phyloP scores from a whole-genome alignment of 2,888 invertebrate genomes.

The Pandemis heparana region DNA sequence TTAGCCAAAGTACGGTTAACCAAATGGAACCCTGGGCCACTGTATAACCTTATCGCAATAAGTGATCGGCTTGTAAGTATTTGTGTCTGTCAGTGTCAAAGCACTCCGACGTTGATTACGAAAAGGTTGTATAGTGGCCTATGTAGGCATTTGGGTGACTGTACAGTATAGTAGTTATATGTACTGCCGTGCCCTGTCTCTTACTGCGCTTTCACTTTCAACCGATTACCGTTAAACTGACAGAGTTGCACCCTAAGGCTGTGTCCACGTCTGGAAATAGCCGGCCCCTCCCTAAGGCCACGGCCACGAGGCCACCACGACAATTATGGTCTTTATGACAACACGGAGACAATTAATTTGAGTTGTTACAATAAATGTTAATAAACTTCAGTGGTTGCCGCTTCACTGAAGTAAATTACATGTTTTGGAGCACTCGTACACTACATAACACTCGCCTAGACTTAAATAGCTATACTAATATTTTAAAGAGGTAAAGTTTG shows the following conservation, averaged over 20 bases:
- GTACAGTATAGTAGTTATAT: too few species aligned
- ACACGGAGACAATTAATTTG: constrained; percentile 20
- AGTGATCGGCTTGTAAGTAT: too few species aligned
- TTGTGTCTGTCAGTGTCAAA: too few species aligned
- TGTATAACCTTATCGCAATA: too few species aligned
- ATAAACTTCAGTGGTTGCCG: constrained; percentile 13
- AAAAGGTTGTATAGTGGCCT: too few species aligned
- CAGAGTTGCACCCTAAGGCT: background rate
- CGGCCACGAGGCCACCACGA: background rate
- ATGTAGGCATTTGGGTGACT: too few species aligned
- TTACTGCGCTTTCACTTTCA: too few species aligned
- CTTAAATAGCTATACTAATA: background rate
- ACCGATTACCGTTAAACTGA: background rate
- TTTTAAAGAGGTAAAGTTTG: too few species aligned
- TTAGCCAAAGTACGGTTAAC: too few species aligned
- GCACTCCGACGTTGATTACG: too few species aligned
- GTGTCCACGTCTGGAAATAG: background rate
- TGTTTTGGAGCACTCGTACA: background rate
- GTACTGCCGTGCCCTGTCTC: too few species aligned
- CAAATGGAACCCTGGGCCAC: too few species aligned
- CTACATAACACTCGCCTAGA: background rate
- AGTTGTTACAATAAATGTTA: constrained; percentile 18
- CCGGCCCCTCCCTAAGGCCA: constrained; percentile 10
- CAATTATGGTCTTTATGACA: constrained; percentile 5
- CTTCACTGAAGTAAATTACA: background rate